These are phyloP conservation scores for Oenanthe oenanthe DNA, from an alignment of 2,113 vertebrate species.

Conservation along the genomic window DNA sequence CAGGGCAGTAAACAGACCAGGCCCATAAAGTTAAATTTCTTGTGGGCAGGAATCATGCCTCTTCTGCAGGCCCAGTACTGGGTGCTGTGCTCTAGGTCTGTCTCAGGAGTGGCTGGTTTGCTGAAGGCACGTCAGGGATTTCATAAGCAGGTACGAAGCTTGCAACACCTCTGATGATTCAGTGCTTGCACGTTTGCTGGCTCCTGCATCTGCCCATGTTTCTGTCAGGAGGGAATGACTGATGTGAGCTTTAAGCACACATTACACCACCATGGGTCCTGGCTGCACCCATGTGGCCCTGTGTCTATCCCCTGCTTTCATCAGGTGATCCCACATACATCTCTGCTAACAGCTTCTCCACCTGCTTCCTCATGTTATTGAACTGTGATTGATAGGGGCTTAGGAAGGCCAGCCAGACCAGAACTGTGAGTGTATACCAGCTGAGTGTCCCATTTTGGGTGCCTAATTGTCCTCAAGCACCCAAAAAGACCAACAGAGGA, in stretches of 20 bases:
- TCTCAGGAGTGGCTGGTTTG: not conserved
- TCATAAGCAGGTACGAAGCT: not conserved
- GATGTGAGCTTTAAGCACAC: not conserved
- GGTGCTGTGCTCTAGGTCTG: not conserved
- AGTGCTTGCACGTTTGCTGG: not conserved
- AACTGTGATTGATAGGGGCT: accelerated
- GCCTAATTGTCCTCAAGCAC: not conserved
- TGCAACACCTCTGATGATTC: not conserved
- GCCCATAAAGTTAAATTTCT: not conserved
- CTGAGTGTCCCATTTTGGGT: not conserved
- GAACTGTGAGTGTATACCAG: not conserved
- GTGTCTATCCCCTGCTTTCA: not conserved
- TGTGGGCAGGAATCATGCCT: not conserved
- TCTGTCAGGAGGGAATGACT: not conserved
- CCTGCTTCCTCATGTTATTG: not conserved
- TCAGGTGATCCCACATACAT: not conserved
- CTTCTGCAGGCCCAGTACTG: not conserved
- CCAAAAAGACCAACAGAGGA: not conserved
- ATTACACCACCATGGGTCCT: not conserved
- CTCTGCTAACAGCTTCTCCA: not conserved
- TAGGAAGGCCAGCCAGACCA: not conserved
- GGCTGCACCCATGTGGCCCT: not conserved
- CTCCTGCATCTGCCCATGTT: accelerated
- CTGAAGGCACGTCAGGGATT: not conserved
- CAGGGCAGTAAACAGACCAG: not conserved